These are phyloP conservation scores for Girardinichthys multiradiatus DNA, from an alignment of 2,113 vertebrate genomes.

Conservation along the genomic window DNA sequence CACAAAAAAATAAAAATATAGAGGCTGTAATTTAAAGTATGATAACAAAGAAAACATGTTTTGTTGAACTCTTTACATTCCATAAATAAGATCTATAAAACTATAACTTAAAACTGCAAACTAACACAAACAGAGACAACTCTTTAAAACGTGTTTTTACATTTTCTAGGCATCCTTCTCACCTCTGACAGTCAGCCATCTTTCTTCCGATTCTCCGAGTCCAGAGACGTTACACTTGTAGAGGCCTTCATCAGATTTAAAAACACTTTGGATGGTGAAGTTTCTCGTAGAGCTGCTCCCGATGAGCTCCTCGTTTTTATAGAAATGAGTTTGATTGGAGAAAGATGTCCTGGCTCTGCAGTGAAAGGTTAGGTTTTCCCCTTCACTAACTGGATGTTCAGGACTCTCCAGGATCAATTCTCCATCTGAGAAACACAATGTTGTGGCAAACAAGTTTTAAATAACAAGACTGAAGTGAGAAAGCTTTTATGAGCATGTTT, in stretches of 20 bases:
- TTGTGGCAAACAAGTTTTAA: not conserved
- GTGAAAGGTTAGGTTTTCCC: slow-evolving; percentile 8
- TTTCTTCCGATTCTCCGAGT: not conserved
- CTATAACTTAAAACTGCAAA: not conserved
- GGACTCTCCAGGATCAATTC: slow-evolving; percentile 42
- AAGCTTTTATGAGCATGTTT: not conserved
- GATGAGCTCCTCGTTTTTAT: not conserved
- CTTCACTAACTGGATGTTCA: not conserved
- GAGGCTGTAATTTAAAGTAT: not conserved
- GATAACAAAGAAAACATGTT: not conserved
- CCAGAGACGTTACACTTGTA: slow-evolving; percentile 40
- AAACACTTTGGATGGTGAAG: not conserved
- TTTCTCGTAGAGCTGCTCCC: not conserved
- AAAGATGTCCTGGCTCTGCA: not conserved
- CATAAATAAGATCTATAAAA: not conserved
- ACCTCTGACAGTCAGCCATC: slow-evolving; percentile 40
- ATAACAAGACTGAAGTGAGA: not conserved
- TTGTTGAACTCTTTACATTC: not conserved
- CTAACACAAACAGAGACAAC: not conserved
- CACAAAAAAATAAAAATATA: too few relatives aligned
- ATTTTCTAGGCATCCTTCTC: not conserved
- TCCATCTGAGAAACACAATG: not conserved
- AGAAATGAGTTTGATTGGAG: slow-evolving; percentile 2
- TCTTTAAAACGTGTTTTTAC: not conserved
- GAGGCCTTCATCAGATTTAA: slow-evolving; percentile 2